Base-by-base conservation (phyloP, 2,888 invertebrate genomes). In the Sthenelais limicola region DNA sequence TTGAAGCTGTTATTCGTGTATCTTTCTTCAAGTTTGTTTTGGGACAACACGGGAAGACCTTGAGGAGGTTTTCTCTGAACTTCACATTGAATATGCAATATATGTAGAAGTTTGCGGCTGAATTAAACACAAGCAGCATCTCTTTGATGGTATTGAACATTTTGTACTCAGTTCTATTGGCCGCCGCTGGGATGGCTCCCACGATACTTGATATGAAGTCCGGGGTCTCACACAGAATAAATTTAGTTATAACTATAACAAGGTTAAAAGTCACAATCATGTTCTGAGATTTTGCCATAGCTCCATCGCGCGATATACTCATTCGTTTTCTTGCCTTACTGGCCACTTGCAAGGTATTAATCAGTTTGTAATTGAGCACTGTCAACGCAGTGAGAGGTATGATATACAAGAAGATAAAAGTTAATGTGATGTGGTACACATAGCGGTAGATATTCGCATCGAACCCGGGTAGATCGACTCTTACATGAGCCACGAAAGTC, bases 51-150 rank as follows among this genome's bases (percentile, higher is more conserved):
- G 68, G 68, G 3, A 68, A 2, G 26, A 32, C 33, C 26, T 21
- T 30, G 28, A 24, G 47, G 3, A 68, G 47, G 7, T 68, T 43
- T 4, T 38, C 66, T 26, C 72, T 24, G 35, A 74, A 74, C 33
- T 71, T 68, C 12, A 28, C n/a, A 52, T 74, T 71, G 26, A 74
- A 74, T 1, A 68, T 7, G 15, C 38, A 51, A 35, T 74, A 74
- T 32, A 74, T 74, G 62, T 62, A 69, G 43, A 74, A 74, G 62
- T 74, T 74, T 15, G 62, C 56, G 5, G 72, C 30, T n/a, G 74
- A 72, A 54, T 74, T 74, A 21, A 74, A 33, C 18, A 74, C 69
- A n/a, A 74, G 43, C 21, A 74, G 52, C 72, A 74, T 72, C 47
- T 74, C 71, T 43, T 71, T 71, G 24, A 74, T 28, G 12, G 62